phyloP scores from a whole-genome alignment of 2,113 vertebrate species.

The Hoplias malabaricus region DNA sequence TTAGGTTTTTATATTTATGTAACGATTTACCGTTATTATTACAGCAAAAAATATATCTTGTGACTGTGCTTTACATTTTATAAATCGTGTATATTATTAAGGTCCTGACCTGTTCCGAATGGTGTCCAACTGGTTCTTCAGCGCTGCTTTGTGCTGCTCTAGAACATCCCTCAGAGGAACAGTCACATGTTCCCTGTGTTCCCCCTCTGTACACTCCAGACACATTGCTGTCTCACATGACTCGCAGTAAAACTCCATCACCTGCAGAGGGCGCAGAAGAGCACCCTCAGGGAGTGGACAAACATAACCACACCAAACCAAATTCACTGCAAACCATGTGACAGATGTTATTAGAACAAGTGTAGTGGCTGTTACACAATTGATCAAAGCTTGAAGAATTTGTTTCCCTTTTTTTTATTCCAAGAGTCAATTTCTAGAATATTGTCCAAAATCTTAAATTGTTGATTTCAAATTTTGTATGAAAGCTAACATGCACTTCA shows the following conservation, averaged over 20 bases:
- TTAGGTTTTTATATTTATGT: too few relatives aligned
- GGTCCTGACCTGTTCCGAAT: constrained; percentile 82
- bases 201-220: constrained; percentile 87
- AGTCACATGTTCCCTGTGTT: constrained; percentile 89
- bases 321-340: too few relatives aligned
- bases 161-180: constrained; percentile 89
- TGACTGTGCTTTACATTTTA: too few relatives aligned
- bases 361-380: too few relatives aligned
- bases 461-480: too few relatives aligned
- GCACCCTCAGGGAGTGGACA: not conserved
- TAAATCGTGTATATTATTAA: not conserved
- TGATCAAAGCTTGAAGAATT: too few relatives aligned
- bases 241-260: constrained; percentile 98
- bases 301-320: not conserved
- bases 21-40: too few relatives aligned
- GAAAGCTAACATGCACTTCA: not conserved
- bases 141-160: constrained; percentile 90
- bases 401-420: too few relatives aligned
- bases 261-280: constrained; percentile 72
- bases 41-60: too few relatives aligned
- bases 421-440: too few relatives aligned
- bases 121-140: constrained; percentile 88
- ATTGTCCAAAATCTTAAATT: too few relatives aligned
- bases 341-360: too few relatives aligned
- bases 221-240: constrained; percentile 96